A percentile compares a stretch with the other conserved stretches of the same genome.
These are phyloP conservation scores for Diachasma alloeum DNA, from an alignment of 1,140 invertebrate genomes.

Conservation along the genomic window DNA sequence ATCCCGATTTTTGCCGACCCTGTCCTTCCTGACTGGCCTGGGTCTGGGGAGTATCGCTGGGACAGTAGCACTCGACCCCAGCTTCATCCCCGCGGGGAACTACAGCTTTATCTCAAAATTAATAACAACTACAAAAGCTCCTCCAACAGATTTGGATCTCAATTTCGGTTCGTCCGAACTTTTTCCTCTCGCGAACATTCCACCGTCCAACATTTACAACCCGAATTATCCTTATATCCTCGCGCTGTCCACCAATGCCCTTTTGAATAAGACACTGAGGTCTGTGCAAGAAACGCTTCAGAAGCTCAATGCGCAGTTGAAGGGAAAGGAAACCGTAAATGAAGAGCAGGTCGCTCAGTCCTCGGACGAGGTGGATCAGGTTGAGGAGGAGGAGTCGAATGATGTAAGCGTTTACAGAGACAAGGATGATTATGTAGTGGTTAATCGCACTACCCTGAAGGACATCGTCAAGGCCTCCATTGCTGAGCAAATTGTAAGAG, in stretches of 20 bases:
- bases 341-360: constrained; percentile 8
- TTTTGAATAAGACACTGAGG: constrained; percentile 12
- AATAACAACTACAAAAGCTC: background rate
- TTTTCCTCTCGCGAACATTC: background rate
- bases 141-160: background rate
- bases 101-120: constrained; percentile 14
- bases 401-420: background rate
- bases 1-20: constrained; percentile 44
- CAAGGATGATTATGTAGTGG: background rate
- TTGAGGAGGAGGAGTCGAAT: constrained; percentile 28
- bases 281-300: constrained; percentile 20
- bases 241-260: constrained; percentile 8
- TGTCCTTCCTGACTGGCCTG: constrained; percentile 52
- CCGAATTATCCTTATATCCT: constrained; percentile 43
- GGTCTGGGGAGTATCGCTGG: constrained; percentile 39
- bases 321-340: background rate
- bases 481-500: background rate
- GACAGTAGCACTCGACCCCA: constrained; percentile 30
- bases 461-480: background rate
- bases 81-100: background rate
- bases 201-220: constrained; percentile 42
- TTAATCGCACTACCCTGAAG: constrained; percentile 7
- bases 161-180: background rate
- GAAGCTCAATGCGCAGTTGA: constrained; percentile 19
- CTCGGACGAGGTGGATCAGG: constrained; percentile 13